These are phyloP conservation scores for Acomys russatus DNA, from an alignment of 2,797 vertebrate species.

Conservation along the genomic window DNA sequence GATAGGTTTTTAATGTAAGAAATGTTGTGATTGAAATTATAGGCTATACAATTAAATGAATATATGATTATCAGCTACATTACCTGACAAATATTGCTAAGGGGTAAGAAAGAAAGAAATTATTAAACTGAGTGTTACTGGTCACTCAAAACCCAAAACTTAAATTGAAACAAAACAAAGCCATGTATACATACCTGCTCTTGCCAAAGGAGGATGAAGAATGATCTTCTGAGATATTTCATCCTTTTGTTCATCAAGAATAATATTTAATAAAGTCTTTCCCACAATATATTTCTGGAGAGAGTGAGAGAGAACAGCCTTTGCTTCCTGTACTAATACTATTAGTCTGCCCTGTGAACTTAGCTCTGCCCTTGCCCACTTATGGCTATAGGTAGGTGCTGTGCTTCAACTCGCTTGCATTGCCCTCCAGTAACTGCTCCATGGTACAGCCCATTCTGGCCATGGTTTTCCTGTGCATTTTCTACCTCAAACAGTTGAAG, in stretches of 20 bases:
- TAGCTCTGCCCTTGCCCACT: too few relatives aligned
- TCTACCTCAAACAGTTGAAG: neutral
- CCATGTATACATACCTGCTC: constrained; percentile 88
- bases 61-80: neutral
- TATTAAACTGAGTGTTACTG: neutral
- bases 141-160: constrained; percentile 79
- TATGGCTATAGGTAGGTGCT: neutral
- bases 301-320: constrained; percentile 85
- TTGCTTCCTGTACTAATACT: constrained; percentile 86
- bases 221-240: constrained; percentile 95
- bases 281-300: constrained; percentile 97
- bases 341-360: neutral
- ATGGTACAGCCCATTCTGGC: neutral
- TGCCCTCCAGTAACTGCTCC: neutral
- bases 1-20: constrained; percentile 16
- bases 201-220: constrained; percentile 92
- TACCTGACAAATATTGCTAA: neutral
- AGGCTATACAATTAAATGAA: neutral
- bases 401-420: neutral
- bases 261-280: constrained; percentile 96
- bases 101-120: neutral
- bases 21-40: neutral
- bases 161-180: constrained; percentile 85
- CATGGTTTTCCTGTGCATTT: neutral
- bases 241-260: constrained; percentile 95